Evolutionary conservation across 92 coral and sea anemone genomes (phyloP), one percentile per base, ranked within the genome.

Genomic region (Umimayanthus kanabou): DNA sequence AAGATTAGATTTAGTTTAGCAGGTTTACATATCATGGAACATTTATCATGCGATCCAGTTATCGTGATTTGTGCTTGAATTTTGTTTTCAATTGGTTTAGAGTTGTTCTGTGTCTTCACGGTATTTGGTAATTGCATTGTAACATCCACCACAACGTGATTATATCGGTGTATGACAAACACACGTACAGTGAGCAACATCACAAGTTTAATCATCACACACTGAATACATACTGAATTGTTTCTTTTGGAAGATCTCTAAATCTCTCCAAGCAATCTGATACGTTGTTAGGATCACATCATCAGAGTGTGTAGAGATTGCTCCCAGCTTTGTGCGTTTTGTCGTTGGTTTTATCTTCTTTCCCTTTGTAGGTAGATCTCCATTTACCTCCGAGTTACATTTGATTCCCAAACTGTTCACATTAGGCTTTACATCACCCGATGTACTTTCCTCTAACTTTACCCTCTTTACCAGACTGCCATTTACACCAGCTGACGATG

Each of bases 231-330:
- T 81, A 88, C 90, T 85, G 55, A 88, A 88, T 33, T 73, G 87
- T 53, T 81, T 88, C 74, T 81, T 88, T 73, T 81, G 87, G n/a
- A 88, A 74, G 47, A 80, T 58, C 3, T 64, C 72, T 1, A 73
- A 55, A 81, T 88, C 90, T 29, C 90, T 45, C 90, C 87, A 81
- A 28, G 80, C 77, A 37, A 88, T 64, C 76, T 85, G 84, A 85
- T 88, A 88, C 13, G 90, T 88, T 50, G 90, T 88, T 43, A 88
- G 57, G 26, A 88, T 88, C 39, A 88, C 76, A 40, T 88, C 90
- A 50, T 73, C 67, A 15, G 73, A 15, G 2, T 42, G 55, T 28
- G 80, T 40, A 10, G 87, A 77, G 53, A 10, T 50, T 28, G 47
- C 65, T 5, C 20, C 26, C 16, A 23, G 23, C 81, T 47, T 77